Conservation (phyloP, 2,797 vertebrate species). For the Cygnus olor region DNA sequence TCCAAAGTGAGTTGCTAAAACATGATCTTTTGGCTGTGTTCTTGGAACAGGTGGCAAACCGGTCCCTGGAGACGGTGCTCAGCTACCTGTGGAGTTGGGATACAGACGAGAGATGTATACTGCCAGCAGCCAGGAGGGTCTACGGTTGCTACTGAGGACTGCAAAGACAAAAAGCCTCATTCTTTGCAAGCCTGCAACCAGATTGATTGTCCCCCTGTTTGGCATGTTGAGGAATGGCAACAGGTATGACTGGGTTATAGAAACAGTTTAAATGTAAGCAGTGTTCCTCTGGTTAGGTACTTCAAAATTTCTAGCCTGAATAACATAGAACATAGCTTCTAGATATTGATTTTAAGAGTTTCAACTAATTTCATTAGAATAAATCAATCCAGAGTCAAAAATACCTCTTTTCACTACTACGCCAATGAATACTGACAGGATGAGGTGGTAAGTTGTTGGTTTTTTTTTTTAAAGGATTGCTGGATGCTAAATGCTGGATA, state of each 20-base stretch:
- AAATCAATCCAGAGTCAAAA: not conserved
- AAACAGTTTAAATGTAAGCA: not conserved
- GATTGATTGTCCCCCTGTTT: constrained; percentile 87
- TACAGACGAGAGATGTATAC: constrained; percentile 86
- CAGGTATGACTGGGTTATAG: constrained; percentile 76
- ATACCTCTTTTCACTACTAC: not conserved
- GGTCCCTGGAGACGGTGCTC: constrained; percentile 88
- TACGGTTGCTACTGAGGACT: constrained; percentile 72
- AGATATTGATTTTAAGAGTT: not conserved
- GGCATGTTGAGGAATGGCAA: constrained; percentile 90
- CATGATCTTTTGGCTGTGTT: not conserved
- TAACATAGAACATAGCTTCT: not conserved
- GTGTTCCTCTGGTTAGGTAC: not conserved
- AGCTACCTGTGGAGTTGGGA: constrained; percentile 88
- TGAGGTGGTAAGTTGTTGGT: not conserved
- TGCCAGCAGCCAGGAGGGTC: constrained; percentile 81
- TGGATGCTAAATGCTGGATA: not conserved
- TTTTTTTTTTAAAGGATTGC: not conserved
- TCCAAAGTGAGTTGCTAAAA: rapidly evolving
- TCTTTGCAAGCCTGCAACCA: constrained; percentile 89
- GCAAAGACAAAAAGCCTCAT: constrained; percentile 81
- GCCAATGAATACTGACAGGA: not conserved
- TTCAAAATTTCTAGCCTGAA: not conserved
- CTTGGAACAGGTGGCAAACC: constrained; percentile 83
- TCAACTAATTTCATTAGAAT: not conserved